Conservation (phyloP, 2,888 invertebrate genomes). For the Lamellibrachia columna region DNA sequence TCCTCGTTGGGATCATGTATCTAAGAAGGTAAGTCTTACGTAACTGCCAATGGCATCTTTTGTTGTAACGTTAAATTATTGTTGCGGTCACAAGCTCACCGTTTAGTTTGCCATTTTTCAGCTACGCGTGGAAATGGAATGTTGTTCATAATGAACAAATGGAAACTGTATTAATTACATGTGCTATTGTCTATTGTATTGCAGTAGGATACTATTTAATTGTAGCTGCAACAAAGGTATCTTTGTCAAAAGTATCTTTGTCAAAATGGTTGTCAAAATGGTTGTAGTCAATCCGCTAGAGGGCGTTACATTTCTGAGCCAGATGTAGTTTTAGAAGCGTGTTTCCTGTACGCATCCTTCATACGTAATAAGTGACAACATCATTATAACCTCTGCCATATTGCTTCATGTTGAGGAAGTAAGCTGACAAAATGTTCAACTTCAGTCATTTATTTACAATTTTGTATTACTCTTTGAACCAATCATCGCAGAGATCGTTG, state of each 20-base stretch:
- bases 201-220: not conserved
- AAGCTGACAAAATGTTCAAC: too few relatives aligned
- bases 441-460: too few relatives aligned
- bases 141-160: too few relatives aligned
- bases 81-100: too few relatives aligned
- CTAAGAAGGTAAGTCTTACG: constrained; percentile 35
- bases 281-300: not conserved
- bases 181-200: not conserved
- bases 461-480: not conserved
- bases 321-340: not conserved
- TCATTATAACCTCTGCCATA: not conserved
- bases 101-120: too few relatives aligned
- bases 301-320: not conserved
- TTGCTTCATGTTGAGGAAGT: not conserved
- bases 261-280: too few relatives aligned
- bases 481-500: not conserved
- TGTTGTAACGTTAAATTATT: too few relatives aligned
- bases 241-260: too few relatives aligned
- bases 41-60: not conserved
- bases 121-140: too few relatives aligned
- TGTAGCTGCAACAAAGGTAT: too few relatives aligned
- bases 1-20: constrained; percentile 37
- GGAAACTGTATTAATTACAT: too few relatives aligned
- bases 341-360: not conserved
- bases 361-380: not conserved